Evolutionary conservation across 2,797 vertebrate species (phyloP), one percentile per base, ranked within the genome.

Genomic region (Mus minutoides): DNA sequence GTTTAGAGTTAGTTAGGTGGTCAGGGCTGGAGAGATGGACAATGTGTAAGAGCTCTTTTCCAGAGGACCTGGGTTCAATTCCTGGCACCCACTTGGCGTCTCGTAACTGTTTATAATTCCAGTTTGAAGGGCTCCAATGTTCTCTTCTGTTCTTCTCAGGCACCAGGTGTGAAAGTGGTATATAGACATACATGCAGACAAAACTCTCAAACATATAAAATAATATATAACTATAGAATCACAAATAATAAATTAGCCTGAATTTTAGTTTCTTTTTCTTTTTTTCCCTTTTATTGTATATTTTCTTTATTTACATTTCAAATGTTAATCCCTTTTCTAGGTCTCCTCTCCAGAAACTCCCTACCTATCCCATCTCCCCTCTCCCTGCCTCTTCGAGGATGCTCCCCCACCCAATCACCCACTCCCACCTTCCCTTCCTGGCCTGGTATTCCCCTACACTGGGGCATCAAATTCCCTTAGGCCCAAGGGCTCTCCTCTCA

Each of bases 1-100:
- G 69, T 87, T 87, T n/a, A 95, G 88, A 91, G 54, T 29, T 43
- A 71, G 19, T 73, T 86, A 83, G 40, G 22, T 67, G n/a, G n/a
- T 82, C n/a, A 40, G 79, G 54, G 13, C 56, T 62, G 58, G 29
- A 46, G 82, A 64, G 58, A 46, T 1, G 17, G 58, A 10, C 9
- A 21, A 29, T 84, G 58, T 17, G 31, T 43, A 62, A 62, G 80
- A 31, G 16, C 56, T 29, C 26, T 62, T 58, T 84, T 62, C 40
- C 26, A 5, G 34, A 62, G 37, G 56, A 60, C 37, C 56, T 60
- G 79, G 12, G 79, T 40, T 82, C 14, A 31, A 12, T 19, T 43
- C 37, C 26, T 83, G 29, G 26, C 24, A 43, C 13, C 22, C 21
- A 14, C 22, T 10, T 21, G 56, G 26, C 9, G 1, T 62, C 80